Percentiles rank a stretch among this genome's conserved stretches.
phyloP scores from a whole-genome alignment of 2,888 invertebrate species.

The Lepidocyrtoides sp. region DNA sequence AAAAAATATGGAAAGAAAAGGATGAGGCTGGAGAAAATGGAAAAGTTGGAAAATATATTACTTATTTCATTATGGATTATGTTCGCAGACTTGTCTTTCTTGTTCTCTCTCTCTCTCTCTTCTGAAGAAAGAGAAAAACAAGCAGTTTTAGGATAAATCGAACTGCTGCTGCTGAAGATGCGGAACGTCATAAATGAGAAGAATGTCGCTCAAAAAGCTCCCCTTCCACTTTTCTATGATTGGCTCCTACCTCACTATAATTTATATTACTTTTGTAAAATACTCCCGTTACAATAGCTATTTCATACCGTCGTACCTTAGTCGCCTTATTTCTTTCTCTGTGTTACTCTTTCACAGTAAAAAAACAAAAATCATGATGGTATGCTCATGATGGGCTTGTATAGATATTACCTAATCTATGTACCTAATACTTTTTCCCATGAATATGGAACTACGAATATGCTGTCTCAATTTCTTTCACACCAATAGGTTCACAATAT shows the following conservation, averaged over 20 bases:
- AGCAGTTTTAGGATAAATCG: background rate
- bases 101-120: background rate
- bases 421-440: too few species aligned
- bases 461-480: too few species aligned
- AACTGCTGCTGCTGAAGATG: background rate
- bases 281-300: background rate
- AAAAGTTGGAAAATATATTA: slow-evolving; percentile 75
- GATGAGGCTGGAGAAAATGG: slow-evolving; percentile 65
- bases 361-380: background rate
- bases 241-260: background rate
- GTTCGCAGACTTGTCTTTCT: slow-evolving; percentile 43
- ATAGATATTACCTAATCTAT: background rate
- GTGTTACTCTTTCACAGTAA: background rate
- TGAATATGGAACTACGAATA: too few species aligned
- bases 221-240: slow-evolving; percentile 6
- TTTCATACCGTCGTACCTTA: background rate
- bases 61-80: slow-evolving; percentile 63
- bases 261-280: background rate
- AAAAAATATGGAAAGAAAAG: slow-evolving; percentile 47
- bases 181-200: slow-evolving; percentile 41
- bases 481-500: too few species aligned
- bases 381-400: too few species aligned
- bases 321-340: too few species aligned
- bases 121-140: background rate
- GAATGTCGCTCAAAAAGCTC: slow-evolving; percentile 30